Evolutionary conservation across 2,888 invertebrate genomes (phyloP).

Genomic region (Andrena haemorrhoa): DNA sequence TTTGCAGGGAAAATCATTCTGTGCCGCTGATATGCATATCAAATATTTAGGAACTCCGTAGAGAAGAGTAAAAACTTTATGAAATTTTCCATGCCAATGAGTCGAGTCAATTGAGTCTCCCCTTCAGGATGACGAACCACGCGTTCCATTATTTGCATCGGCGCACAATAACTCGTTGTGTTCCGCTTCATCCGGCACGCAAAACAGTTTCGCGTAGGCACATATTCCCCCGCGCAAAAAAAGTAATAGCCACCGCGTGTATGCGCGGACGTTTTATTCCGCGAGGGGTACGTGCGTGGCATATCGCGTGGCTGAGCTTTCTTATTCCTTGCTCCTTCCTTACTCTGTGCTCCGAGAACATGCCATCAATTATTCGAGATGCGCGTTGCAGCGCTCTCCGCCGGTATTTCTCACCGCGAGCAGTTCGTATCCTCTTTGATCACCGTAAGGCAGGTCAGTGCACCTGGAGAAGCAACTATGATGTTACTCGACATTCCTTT

Average conservation of each 20-base stretch:
- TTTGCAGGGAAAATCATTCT: no score
- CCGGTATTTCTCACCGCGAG: conserved; percentile 40
- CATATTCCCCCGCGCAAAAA: conserved; percentile 18
- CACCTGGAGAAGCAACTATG: conserved; percentile 55
- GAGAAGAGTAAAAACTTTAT: no score
- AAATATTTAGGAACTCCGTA: no score
- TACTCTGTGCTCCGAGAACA: neutral
- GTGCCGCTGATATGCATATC: no score
- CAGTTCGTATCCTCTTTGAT: conserved; percentile 57
- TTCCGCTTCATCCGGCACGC: conserved; percentile 20
- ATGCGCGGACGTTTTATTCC: conserved; percentile 53
- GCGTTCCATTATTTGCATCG: conserved; percentile 27
- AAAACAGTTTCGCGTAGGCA: conserved; percentile 29
- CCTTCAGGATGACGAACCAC: conserved; percentile 1
- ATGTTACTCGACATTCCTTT: conserved; percentile 54
- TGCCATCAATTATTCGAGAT: conserved; percentile 60
- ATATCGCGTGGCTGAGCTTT: conserved; percentile 31
- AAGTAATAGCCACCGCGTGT: conserved; percentile 29
- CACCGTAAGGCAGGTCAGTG: conserved; percentile 65
- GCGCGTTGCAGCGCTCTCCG: conserved; percentile 36
- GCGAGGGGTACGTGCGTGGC: conserved; percentile 48
- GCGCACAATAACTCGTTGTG: conserved; percentile 44
- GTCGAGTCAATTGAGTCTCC: no score
- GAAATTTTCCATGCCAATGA: no score
- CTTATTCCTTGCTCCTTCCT: conserved; percentile 4